phyloP scores from a whole-genome alignment of 2,888 invertebrate genomes.

The Noctua janthina region DNA sequence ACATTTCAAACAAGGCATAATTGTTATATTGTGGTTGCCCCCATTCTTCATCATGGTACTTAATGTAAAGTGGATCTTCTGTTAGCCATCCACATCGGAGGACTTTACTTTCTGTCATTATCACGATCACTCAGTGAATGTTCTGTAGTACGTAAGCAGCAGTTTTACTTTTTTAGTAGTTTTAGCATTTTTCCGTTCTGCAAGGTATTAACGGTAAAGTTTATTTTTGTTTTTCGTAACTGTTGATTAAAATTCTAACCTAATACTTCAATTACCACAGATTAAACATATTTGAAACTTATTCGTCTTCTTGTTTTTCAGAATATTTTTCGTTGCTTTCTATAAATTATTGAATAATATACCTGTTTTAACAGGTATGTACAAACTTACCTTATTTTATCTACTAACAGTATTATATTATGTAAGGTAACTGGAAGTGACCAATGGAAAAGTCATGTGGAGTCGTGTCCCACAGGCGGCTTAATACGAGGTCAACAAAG shows the following conservation, averaged over 20 bases:
- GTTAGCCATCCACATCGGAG: constrained; percentile 81
- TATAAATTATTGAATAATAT: neutral
- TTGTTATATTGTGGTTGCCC: constrained; percentile 79
- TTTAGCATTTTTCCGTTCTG: neutral
- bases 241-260: constrained; percentile 18
- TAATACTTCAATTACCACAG: constrained; percentile 21
- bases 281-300: constrained; percentile 1
- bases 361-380: neutral
- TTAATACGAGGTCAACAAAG: neutral
- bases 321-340: neutral
- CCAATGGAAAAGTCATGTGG: neutral
- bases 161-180: neutral
- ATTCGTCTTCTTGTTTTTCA: neutral
- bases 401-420: neutral
- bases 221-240: neutral
- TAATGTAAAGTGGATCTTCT: constrained; percentile 80
- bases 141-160: neutral
- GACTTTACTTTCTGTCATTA: constrained; percentile 46
- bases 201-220: neutral
- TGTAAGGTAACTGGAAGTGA: neutral
- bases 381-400: neutral
- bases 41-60: constrained; percentile 87
- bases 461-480: neutral
- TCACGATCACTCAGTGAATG: neutral
- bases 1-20: constrained; percentile 82